Evolutionary conservation across 2,113 vertebrate species (phyloP), one percentile per base, ranked within the genome.

Genomic region (Leptocoma aspasia): DNA sequence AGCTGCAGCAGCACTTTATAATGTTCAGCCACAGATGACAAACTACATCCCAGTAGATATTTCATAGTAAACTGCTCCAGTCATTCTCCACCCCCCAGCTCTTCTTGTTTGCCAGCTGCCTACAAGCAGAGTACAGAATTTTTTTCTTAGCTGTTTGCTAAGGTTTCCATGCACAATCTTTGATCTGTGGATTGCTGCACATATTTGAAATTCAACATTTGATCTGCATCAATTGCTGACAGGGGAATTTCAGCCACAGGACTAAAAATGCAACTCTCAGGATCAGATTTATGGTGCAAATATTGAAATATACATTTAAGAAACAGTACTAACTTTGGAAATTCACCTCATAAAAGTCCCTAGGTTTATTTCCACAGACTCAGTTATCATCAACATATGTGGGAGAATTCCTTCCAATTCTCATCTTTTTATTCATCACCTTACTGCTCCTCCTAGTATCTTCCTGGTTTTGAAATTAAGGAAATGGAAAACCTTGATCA

Each of bases 131-230:
- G 7, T 65, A 85, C n/a, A 65, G 33, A 15, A 14, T 31, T 69
- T 86, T 84, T 76, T 86, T 33, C 44, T 68, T 52, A 27, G 12
- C 4, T 54, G 15, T 72, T 94, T 82, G 53, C 49, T 75, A 41
- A 72, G 42, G 50, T 75, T 94, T 75, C 39, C 27, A 54, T 23
- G 27, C 47, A 75, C 33, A 47, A 27, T 89, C 72, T 89, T 84
- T 92, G 59, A 86, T 86, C 75, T 92, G 14, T 86, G 56, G 56
- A 64, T 56, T 60, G 56, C 80, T 72, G 65, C 61, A 72, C 19
- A 9, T 50, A 90, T 60, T 37, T 92, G 61, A 95, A 93, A 59
- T 70, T 89, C 86, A 91, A 75, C 75, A 95, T 82, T 59, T 60
- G 24, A 60, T 78, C 68, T 91, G 47, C 56, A 56, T 84, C 69